Percentiles rank a stretch among this genome's conserved stretches.
These are phyloP conservation scores for Eledona agricola DNA, from an alignment of 2,888 invertebrate genomes.

Conservation along the genomic window DNA sequence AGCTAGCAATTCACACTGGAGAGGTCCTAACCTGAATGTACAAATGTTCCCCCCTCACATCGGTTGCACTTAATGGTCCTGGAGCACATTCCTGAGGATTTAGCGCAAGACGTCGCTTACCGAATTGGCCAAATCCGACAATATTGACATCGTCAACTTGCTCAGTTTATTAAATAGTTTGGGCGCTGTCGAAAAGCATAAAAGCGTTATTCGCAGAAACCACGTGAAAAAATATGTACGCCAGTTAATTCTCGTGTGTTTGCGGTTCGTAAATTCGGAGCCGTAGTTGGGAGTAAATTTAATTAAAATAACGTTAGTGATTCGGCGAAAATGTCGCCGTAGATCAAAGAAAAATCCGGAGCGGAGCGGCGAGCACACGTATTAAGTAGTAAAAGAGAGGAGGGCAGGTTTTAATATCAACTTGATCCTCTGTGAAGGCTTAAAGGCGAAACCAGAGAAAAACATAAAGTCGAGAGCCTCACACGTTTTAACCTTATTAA, in stretches of 20 bases:
- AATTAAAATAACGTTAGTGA: slow-evolving; percentile 29
- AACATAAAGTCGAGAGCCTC: slow-evolving; percentile 50
- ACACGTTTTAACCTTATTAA: slow-evolving; percentile 60
- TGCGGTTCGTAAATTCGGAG: too few species aligned
- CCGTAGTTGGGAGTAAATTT: slow-evolving; percentile 15
- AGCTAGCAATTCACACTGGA: slow-evolving; percentile 54
- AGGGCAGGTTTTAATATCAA: slow-evolving; percentile 35
- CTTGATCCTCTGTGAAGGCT: slow-evolving; percentile 45
- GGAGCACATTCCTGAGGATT: slow-evolving; percentile 44
- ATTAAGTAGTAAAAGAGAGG: slow-evolving; percentile 27
- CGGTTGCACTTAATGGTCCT: slow-evolving; percentile 44
- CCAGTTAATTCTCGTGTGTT: too few species aligned
- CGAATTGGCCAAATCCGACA: too few species aligned
- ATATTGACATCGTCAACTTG: too few species aligned
- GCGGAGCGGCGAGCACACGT: slow-evolving; percentile 22
- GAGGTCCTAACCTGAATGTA: slow-evolving; percentile 40
- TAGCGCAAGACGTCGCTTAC: slow-evolving; percentile 29
- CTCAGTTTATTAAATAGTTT: too few species aligned
- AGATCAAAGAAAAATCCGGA: slow-evolving; percentile 29
- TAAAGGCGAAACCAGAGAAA: slow-evolving; percentile 50
- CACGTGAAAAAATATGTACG: too few species aligned
- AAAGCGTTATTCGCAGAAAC: too few species aligned
- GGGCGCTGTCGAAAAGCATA: too few species aligned
- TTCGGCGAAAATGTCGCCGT: slow-evolving; percentile 25
- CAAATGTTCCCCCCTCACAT: slow-evolving; percentile 38